Conservation (phyloP, 2,888 invertebrate genomes). For the Lottia scabra region DNA sequence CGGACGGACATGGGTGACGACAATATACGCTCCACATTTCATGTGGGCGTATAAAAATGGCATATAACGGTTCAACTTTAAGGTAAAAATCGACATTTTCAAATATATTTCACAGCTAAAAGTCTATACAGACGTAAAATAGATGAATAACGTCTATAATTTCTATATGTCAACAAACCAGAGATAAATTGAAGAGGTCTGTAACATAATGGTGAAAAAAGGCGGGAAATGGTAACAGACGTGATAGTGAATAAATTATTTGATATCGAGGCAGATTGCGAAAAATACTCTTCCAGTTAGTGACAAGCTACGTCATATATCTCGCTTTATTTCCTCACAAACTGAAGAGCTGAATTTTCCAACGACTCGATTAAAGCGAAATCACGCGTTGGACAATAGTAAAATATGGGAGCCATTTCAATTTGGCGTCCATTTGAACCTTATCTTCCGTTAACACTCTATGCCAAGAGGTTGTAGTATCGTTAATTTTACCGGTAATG, state of each 20-base stretch:
- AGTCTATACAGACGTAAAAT: no score
- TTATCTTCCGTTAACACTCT: conserved; percentile 1
- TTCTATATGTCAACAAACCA: not conserved
- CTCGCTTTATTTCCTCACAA: not conserved
- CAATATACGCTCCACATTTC: no score
- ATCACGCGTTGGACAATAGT: not conserved
- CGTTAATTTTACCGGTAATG: conserved; percentile 4
- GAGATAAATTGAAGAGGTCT: not conserved
- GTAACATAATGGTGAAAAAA: conserved; percentile 3
- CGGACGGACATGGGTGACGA: no score
- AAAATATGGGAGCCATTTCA: not conserved
- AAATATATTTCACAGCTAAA: no score
- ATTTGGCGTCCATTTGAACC: not conserved
- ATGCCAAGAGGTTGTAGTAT: not conserved
- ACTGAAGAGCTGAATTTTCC: not conserved
- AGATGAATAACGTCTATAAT: no score
- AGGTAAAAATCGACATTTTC: no score
- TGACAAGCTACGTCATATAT: conserved; percentile 3
- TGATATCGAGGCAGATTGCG: not conserved
- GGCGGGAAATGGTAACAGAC: not conserved
- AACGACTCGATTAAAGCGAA: not conserved
- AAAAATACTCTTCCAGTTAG: not conserved
- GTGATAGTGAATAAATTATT: not conserved
- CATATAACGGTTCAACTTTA: no score
- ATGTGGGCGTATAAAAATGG: no score